phyloP scores from a whole-genome alignment of 1,140 invertebrate species.

The Venturia canescens region DNA sequence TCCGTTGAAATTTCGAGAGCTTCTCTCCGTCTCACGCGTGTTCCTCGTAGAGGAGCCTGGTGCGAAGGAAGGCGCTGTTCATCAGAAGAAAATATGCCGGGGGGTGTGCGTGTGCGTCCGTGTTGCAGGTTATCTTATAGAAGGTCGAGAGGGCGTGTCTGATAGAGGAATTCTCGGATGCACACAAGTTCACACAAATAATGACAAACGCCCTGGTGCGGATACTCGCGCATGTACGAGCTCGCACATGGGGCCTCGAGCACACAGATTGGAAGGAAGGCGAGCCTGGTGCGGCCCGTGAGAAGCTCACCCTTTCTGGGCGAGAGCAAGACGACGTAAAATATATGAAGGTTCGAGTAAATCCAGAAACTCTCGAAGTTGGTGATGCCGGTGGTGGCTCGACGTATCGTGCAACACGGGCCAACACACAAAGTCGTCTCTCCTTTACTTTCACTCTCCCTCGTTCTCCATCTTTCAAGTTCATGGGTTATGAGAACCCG shows the following conservation, averaged over 20 bases:
- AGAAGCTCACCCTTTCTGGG: background rate
- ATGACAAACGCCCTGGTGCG: too few species aligned
- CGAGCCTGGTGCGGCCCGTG: background rate
- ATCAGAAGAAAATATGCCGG: background rate
- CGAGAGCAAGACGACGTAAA: slow-evolving; percentile 47
- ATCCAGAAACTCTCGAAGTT: slow-evolving; percentile 64
- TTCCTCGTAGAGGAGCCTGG: background rate
- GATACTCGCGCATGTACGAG: too few species aligned
- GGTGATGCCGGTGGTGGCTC: slow-evolving; percentile 29
- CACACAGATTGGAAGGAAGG: too few species aligned
- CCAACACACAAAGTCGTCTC: background rate
- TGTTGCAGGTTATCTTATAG: slow-evolving; percentile 12
- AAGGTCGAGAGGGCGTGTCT: slow-evolving; percentile 27
- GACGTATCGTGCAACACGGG: slow-evolving; percentile 17
- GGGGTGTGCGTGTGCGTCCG: background rate
- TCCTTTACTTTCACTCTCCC: slow-evolving; percentile 45
- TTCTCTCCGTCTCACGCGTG: slow-evolving; percentile 1
- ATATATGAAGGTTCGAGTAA: slow-evolving; percentile 62
- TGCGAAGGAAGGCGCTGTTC: background rate
- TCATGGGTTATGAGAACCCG: slow-evolving; percentile 38
- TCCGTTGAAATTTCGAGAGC: slow-evolving; percentile 30
- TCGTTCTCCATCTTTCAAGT: slow-evolving; percentile 30
- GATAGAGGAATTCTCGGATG: slow-evolving; percentile 30
- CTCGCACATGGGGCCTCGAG: too few species aligned
- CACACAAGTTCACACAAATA: background rate